Evolutionary conservation across 2,888 invertebrate species (phyloP), one percentile per base, ranked within the genome.

Genomic region (Agrilus cyanescens): DNA sequence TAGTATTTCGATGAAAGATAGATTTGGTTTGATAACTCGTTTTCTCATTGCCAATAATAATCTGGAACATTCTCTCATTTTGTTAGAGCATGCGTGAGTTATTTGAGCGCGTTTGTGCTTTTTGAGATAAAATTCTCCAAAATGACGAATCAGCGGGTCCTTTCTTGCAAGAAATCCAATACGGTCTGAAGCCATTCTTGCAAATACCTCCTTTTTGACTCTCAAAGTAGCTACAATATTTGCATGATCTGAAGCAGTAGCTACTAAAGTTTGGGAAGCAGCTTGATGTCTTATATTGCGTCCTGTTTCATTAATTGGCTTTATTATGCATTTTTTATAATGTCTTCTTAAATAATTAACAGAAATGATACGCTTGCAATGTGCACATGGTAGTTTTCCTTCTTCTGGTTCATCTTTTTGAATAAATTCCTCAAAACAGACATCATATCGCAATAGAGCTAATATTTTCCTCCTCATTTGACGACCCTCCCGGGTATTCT

Each of bases 351-450:
- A 41, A 41, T 45, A 49, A 36, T 34, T 43, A 12, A 25, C 34
- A 2, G 38, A 37, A 43, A 43, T 18, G 41, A 47, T 34, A 3
- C 45, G 36, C 29, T 49, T 47, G 15, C 46, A 49, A 40, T 47
- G 45, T 14, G 41, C 38, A 45, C 49, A 49, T 36, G 49, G 49
- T 44, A 44, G 34, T 12, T 34, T 48, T 4, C 40, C 38, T 15
- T 30, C 7, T 10, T 48, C 18, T 12, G 12, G 20, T 25, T 43
- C 29, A 16, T 44, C 32, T 14, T 12, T 37, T 37, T 40, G 32
- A 2, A 44, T 38, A 44, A 44, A 44, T 12, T 43, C 31, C 41
- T 44, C 36, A 31, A 46, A 46, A 30, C 25, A 12, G 20, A 13
- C n/a, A 18, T 40, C 40, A 40, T 40, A 43, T 38, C 42, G 12